phyloP scores from a whole-genome alignment of 1,140 invertebrate genomes.

The Nylanderia fulva region DNA sequence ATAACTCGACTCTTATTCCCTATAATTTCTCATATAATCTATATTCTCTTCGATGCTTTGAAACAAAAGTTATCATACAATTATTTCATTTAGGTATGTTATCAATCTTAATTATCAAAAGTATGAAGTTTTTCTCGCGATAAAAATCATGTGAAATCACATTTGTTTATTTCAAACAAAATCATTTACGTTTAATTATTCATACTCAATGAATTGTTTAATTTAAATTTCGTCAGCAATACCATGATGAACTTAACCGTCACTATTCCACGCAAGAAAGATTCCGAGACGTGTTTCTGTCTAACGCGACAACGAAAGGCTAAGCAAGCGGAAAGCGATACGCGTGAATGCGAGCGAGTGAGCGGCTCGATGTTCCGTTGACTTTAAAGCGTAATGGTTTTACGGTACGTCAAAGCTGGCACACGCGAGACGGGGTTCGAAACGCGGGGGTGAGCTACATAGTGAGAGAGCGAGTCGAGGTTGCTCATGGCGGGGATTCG shows the following conservation, averaged over 20 bases:
- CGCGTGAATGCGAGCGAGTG: constrained; percentile 63
- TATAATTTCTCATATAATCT: not conserved
- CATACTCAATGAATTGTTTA: not conserved
- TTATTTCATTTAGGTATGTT: not conserved
- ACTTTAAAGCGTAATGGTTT: constrained; percentile 80
- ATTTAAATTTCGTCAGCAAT: not conserved
- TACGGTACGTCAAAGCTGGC: constrained; percentile 78
- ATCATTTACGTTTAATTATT: not conserved
- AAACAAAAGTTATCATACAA: not conserved
- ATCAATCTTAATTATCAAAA: not conserved
- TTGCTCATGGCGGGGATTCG: constrained; percentile 74
- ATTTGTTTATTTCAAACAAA: not conserved
- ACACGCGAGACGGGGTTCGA: constrained; percentile 57
- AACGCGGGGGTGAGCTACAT: constrained; percentile 68
- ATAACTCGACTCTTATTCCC: no score
- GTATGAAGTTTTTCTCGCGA: not conserved
- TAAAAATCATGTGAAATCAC: not conserved
- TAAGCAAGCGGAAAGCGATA: constrained; percentile 70
- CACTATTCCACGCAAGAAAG: not conserved
- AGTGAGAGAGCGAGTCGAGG: constrained; percentile 66
- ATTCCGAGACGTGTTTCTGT: constrained; percentile 6
- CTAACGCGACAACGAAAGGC: constrained; percentile 64
- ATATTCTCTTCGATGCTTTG: not conserved
- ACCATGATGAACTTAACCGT: not conserved
- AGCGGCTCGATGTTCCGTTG: constrained; percentile 76